Percentiles rank a stretch among this genome's conserved stretches.
phyloP scores from a whole-genome alignment of 2,113 vertebrate species.

The Prochilodus magdalenae region DNA sequence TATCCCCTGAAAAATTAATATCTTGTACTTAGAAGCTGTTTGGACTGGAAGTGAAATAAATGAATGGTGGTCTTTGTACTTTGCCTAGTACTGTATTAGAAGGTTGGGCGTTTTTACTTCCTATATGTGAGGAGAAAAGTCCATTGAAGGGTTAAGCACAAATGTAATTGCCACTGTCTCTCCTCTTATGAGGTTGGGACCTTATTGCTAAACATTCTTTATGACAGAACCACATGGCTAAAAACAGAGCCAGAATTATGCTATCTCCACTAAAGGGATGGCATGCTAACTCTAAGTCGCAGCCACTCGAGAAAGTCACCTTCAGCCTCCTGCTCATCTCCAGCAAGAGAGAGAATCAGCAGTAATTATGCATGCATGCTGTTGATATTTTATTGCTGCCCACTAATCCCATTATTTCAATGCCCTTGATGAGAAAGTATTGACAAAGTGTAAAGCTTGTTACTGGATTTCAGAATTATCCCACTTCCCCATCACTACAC shows the following conservation, averaged over 20 bases:
- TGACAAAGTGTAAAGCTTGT: conserved; percentile 58
- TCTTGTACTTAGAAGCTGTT: too few species aligned
- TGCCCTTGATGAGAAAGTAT: conserved; percentile 59
- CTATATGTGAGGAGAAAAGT: too few species aligned
- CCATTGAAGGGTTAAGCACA: too few species aligned
- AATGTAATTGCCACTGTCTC: too few species aligned
- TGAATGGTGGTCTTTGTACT: too few species aligned
- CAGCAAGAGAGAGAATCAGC: conserved; percentile 47
- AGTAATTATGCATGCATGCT: conserved; percentile 54
- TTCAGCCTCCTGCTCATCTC: conserved; percentile 49
- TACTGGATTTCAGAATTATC: conserved; percentile 45
- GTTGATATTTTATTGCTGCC: conserved; percentile 55
- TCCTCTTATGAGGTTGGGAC: too few species aligned
- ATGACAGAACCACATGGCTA: conserved; percentile 16
- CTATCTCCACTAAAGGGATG: conserved; percentile 19
- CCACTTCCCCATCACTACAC: not conserved
- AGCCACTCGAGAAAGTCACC: conserved; percentile 55
- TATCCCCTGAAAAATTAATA: too few species aligned
- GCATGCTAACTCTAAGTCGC: conserved; percentile 17
- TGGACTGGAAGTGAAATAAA: too few species aligned
- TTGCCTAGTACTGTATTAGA: too few species aligned
- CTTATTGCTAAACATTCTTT: conserved; percentile 29
- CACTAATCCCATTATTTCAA: conserved; percentile 63
- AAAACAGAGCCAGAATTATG: conserved; percentile 40
- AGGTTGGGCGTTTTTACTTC: too few species aligned